Evolutionary conservation across 2,888 invertebrate species (phyloP).

Genomic region (Alentia gelatinosa): DNA sequence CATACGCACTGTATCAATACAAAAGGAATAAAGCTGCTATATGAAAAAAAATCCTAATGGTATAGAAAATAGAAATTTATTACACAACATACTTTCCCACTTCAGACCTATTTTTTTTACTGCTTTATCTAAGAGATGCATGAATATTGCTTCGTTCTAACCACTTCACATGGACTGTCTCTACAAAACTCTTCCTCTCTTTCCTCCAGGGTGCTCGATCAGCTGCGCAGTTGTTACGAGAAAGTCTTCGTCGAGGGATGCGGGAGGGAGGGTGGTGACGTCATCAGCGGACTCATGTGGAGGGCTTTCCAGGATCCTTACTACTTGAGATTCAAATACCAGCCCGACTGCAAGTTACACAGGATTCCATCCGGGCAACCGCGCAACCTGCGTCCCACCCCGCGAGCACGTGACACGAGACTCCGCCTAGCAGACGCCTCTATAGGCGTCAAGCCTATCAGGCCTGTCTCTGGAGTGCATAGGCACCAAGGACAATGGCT

Average conservation of each 20-base stretch:
- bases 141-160: too few species aligned
- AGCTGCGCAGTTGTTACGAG: constrained; percentile 43
- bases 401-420: neutral
- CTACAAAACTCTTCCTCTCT: neutral
- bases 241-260: constrained; percentile 19
- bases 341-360: constrained; percentile 49
- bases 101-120: neutral
- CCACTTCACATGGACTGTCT: too few species aligned
- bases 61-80: too few species aligned
- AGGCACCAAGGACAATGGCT: neutral
- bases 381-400: neutral
- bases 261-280: constrained; percentile 39
- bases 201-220: constrained; percentile 33
- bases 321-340: constrained; percentile 50
- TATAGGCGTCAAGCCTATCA: neutral
- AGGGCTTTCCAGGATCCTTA: constrained; percentile 52
- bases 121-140: too few species aligned
- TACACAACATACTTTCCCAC: too few species aligned
- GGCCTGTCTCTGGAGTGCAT: neutral
- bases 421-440: neutral
- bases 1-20: too few species aligned
- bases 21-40: too few species aligned
- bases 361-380: neutral
- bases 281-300: constrained; percentile 49
- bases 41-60: too few species aligned